phyloP scores from a whole-genome alignment of 2,888 invertebrate species.

The Leucoma salicis region DNA sequence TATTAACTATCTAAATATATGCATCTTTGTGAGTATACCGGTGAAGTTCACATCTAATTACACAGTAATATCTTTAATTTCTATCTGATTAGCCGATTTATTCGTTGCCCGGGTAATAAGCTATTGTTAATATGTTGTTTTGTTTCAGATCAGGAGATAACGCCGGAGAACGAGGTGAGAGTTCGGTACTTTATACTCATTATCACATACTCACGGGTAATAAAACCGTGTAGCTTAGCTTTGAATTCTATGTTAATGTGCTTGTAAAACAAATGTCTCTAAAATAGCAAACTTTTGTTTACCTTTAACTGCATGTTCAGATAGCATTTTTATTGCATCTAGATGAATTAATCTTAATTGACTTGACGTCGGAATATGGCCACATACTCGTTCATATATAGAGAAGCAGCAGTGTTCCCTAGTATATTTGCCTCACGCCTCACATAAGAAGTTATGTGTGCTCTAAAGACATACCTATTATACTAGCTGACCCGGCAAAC shows the following conservation, averaged over 20 bases:
- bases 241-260: not conserved
- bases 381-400: too few relatives aligned
- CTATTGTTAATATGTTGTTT: constrained; percentile 62
- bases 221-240: not conserved
- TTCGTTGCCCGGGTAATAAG: constrained; percentile 47
- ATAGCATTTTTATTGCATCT: too few relatives aligned
- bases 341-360: too few relatives aligned
- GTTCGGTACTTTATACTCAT: constrained; percentile 24
- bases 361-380: too few relatives aligned
- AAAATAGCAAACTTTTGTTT: too few relatives aligned
- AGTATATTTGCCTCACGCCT: too few relatives aligned
- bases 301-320: too few relatives aligned
- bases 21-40: constrained; percentile 20
- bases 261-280: constrained; percentile 13
- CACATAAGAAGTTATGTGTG: too few relatives aligned
- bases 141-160: constrained; percentile 63
- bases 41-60: constrained; percentile 35
- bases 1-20: constrained; percentile 25
- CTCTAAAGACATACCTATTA: too few relatives aligned
- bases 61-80: constrained; percentile 31
- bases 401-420: too few relatives aligned
- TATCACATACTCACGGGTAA: constrained; percentile 5
- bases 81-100: constrained; percentile 45
- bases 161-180: constrained; percentile 40
- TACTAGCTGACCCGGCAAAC: too few relatives aligned